Evolutionary conservation across 2,888 invertebrate species (phyloP), one percentile per base, ranked within the genome.

Genomic region (Hydroisotoma schaefferi): DNA sequence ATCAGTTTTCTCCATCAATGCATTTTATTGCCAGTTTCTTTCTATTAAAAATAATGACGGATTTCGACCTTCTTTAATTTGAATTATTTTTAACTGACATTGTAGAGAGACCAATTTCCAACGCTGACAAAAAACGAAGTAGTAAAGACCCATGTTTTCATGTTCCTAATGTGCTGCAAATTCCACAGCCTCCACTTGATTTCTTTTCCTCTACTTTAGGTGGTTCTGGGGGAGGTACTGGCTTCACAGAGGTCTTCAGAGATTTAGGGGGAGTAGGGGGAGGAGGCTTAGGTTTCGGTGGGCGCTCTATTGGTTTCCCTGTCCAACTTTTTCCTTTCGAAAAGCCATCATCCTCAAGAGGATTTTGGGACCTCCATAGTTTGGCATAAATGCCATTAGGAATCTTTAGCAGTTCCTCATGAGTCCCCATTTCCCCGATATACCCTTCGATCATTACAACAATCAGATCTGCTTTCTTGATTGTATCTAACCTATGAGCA

Each of bases 371-470:
- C 18, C 49, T 27, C 62, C 62, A 62, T 44, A 58, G 58, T 10
- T 26, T 25, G 12, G 33, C 58, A 29, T 62, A 62, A 27, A 51
- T 43, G 1, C 57, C 57, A 12, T 33, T 12, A 3, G 43, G 26
- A 40, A 22, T 46, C 23, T 46, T 46, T 4, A 46, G 4, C 4
- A 46, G 44, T 2, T 63, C 55, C 5, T 29, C 20, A 33, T 65
- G 65, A 25, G 25, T 55, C 6, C 65, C 65, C 8, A 23, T 27
- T 28, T 65, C 65, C 28, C 56, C 59, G 20, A 62, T 18, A 20
- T 48, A 57, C 3, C 62, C 62, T 2, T 65, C 55, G 1, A 62
- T 44, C 62, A 65, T 65, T n/a, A 65, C 51, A 1, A 52, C 29
- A 29, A 65, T 62, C 20, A 55, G 47, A 46, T 65, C 62, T 15